Percentiles rank a stretch among this genome's conserved stretches.
Conservation (phyloP, 2,797 vertebrate species). For the Diglossa cyanea region DNA sequence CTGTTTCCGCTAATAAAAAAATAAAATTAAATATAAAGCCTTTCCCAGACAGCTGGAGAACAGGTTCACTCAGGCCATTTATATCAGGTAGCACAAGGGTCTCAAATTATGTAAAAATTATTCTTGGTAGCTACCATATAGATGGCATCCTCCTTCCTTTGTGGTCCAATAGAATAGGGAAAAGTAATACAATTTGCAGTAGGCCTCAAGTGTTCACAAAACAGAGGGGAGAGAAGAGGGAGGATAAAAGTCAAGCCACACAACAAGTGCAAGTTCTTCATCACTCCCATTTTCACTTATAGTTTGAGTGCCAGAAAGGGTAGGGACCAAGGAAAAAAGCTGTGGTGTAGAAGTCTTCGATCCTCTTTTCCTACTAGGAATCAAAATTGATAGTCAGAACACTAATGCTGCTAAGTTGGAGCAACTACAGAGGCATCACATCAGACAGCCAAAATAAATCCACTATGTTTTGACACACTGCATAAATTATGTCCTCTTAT, state of each 20-base stretch:
- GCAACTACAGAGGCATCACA: not conserved
- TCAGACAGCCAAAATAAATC: conserved; percentile 6
- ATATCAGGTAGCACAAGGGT: not conserved
- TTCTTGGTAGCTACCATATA: not conserved
- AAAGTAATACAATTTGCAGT: not conserved
- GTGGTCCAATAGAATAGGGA: not conserved
- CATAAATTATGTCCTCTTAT: not conserved
- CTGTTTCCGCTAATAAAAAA: not conserved
- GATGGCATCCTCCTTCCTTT: not conserved
- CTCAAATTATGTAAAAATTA: not conserved
- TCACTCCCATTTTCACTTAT: not conserved
- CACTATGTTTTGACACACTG: not conserved
- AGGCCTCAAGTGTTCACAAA: not conserved
- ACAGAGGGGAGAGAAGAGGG: not conserved
- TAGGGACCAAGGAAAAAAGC: not conserved
- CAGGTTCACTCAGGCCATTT: not conserved
- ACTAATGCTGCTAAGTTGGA: not conserved
- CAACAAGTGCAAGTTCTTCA: not conserved
- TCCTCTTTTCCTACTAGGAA: not conserved
- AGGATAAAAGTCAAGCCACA: not conserved
- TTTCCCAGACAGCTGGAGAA: not conserved
- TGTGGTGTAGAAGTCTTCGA: not conserved
- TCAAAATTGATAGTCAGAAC: not conserved
- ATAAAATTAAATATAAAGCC: not conserved
- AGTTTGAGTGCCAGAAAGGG: not conserved